These are phyloP conservation scores for Epiblema foenella DNA, from an alignment of 2,888 invertebrate species.

Conservation along the genomic window DNA sequence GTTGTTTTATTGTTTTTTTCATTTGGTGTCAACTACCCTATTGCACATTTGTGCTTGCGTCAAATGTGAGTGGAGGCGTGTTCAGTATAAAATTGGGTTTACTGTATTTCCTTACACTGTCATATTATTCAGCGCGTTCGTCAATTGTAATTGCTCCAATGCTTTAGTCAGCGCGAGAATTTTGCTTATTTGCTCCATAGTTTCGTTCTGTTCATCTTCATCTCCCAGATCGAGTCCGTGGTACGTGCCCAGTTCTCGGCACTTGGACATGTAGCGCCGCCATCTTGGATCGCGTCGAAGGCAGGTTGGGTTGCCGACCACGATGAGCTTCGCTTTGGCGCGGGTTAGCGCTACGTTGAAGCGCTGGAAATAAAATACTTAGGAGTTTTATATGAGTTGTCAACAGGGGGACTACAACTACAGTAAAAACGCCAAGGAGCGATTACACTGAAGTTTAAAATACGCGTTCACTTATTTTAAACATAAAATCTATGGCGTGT, in stretches of 20 bases:
- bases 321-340: conserved; percentile 88
- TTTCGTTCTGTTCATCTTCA: conserved; percentile 16
- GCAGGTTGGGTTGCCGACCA: conserved; percentile 80
- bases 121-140: background rate
- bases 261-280: conserved; percentile 66
- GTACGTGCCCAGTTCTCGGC: conserved; percentile 62
- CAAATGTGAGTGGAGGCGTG: too few relatives aligned
- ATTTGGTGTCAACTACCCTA: too few relatives aligned
- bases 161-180: conserved; percentile 41
- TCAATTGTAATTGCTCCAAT: background rate
- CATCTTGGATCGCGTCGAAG: conserved; percentile 68
- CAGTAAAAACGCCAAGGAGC: too few relatives aligned
- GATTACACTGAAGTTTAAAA: too few relatives aligned
- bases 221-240: conserved; percentile 58
- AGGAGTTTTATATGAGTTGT: background rate
- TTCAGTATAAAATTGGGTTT: too few relatives aligned
- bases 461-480: too few relatives aligned
- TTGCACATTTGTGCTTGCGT: too few relatives aligned
- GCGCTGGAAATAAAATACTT: conserved; percentile 77
- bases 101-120: background rate
- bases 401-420: too few relatives aligned
- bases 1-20: too few relatives aligned
- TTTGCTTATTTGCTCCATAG: conserved; percentile 40
- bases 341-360: conserved; percentile 91
- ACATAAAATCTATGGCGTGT: too few relatives aligned